Base-by-base conservation (phyloP, 1,140 invertebrate species). In the Drosophila truncata region DNA sequence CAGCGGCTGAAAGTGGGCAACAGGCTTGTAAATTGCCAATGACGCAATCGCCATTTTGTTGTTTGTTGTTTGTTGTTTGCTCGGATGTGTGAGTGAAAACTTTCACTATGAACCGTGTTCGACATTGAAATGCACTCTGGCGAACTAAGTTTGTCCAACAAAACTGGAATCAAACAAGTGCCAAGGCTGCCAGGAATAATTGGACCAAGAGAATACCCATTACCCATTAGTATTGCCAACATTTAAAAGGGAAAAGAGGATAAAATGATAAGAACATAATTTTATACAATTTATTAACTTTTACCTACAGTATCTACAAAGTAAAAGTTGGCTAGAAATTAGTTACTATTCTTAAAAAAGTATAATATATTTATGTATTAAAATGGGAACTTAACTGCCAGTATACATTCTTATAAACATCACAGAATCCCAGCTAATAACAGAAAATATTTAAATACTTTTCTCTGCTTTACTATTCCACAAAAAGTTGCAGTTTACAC, bases 101-200 rank as follows among this genome's bases (percentile, higher is more conserved):
- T 77, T 77, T 77, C 49, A 35, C 55, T 39, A 18, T 25, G 52
- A 18, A 18, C 27, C 27, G 7, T 23, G 23, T n/a, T 55, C 39
- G 49, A 74, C 72, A 75, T 64, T 75, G 72, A 75, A 75, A 75
- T 75, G 72, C 72, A 75, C 72, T 75, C 52, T 50, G 16, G 37
- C 23, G 18, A 46, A 54, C 55, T 44, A 39, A 62, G 58, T 61
- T 72, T 60, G 31, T 33, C 33, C 25, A 16, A n/a, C 27, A 25
- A 46, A 71, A 58, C 54, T 70, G 10, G 44, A 27, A 35, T 54
- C 46, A 72, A 61, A 44, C 64, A 58, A 47, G 31, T 71, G 63
- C 29, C 25, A 37, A 37, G 64, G 27, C 58, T 29, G 35, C 14
- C 54, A 18, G 23, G 11, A 27, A 25, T 62, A 42, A 16, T 31